A percentile compares a stretch with the other conserved stretches of the same genome.
These are phyloP conservation scores for Osmerus mordax DNA, from an alignment of 2,113 vertebrate species.

Conservation along the genomic window DNA sequence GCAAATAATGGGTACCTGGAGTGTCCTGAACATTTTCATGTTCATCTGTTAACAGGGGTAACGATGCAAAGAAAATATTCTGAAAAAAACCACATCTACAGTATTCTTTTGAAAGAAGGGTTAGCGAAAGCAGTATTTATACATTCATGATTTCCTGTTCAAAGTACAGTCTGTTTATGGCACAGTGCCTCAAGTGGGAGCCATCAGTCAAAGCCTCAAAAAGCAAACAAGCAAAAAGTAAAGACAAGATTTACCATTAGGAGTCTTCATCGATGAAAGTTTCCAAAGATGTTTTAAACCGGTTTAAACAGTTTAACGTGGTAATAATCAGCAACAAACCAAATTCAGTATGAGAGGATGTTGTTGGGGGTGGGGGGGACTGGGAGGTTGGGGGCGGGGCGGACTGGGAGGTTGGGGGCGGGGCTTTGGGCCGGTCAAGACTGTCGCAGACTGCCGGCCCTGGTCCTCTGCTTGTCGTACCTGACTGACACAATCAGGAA, in stretches of 20 bases:
- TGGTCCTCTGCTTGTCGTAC: slow-evolving; percentile 81
- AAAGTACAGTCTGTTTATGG: slow-evolving; percentile 24
- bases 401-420: neutral
- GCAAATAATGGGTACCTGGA: neutral
- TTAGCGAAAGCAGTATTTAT: no score
- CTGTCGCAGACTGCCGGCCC: slow-evolving; percentile 49
- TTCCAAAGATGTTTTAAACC: neutral
- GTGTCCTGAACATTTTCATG: neutral
- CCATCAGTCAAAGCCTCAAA: slow-evolving; percentile 41
- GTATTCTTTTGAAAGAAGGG: no score
- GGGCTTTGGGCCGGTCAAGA: slow-evolving; percentile 50
- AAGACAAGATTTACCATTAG: neutral
- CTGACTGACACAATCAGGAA: slow-evolving; percentile 91
- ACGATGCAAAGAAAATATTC: neutral
- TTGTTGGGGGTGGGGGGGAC: neutral
- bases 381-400: neutral
- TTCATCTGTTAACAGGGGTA: neutral
- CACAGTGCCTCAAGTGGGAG: slow-evolving; percentile 51
- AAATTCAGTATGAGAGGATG: no score
- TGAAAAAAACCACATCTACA: no score
- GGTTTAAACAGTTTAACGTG: slow-evolving; percentile 1
- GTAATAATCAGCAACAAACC: slow-evolving; percentile 14
- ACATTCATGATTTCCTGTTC: slow-evolving; percentile 9
- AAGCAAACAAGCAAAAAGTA: slow-evolving; percentile 26
- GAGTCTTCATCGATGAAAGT: neutral